Evolutionary conservation across 2,888 invertebrate species (phyloP), one percentile per base, ranked within the genome.

Genomic region (Branchipolynoe longqiensis): DNA sequence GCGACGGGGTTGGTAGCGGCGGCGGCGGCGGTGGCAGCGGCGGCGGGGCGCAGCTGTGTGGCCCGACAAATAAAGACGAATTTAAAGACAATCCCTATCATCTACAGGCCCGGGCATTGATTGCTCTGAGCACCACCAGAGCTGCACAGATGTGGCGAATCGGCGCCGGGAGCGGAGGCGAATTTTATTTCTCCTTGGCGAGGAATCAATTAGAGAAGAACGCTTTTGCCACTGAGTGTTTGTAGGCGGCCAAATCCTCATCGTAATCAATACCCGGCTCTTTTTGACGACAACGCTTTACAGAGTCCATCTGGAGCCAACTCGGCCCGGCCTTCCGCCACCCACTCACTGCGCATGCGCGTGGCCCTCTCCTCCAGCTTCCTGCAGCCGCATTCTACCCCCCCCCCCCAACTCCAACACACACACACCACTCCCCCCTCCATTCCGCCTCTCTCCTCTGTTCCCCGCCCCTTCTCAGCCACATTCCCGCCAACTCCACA

Each of bases 151-250:
- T 69, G 69, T 69, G 33, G 33, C 69, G 38, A 69, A 69, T 69
- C 33, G 69, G 38, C 69, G 69, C 69, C 69, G 69, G 38, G 33
- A 69, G 69, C 69, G 69, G 38, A 36, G 69, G n/a, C 36, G 69
- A 69, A 69, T 69, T 69, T 69, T 69, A 69, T 69, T 69, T 69
- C 69, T 69, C 69, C 69, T 69, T 69, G 36, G 38, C 69, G 69
- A 38, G 69, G 69, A 69, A 69, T 69, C 69, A 69, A 69, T 69
- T 69, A 69, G 69, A 69, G 38, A n/a, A 69, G 69, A 38, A 69
- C 69, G 69, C 69, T 38, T 38, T 69, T 69, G 36, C 69, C 8
- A 38, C n/a, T 22, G 69, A 69, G 69, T 69, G 69, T 69, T 69
- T 69, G 69, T 69, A 69, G 69, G 69, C 69, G 25, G 69, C 69